A percentile compares a stretch with the other conserved stretches of the same genome.
Conservation (phyloP, 2,797 vertebrate species). For the Cyprinella venusta region DNA sequence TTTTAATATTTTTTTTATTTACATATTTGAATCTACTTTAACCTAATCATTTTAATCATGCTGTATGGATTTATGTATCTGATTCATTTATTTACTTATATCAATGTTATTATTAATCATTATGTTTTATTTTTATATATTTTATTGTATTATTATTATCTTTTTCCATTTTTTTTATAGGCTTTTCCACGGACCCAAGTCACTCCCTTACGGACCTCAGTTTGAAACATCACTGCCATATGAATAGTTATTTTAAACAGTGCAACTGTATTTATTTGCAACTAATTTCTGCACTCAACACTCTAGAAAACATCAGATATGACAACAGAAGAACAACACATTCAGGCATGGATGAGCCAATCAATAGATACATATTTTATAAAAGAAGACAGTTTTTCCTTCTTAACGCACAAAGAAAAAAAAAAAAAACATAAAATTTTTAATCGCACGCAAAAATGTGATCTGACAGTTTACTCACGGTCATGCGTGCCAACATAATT, state of each 20-base stretch:
- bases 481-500: slow-evolving; percentile 41
- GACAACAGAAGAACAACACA: slow-evolving; percentile 13
- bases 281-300: slow-evolving; percentile 1
- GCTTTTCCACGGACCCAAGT: not conserved
- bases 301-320: slow-evolving; percentile 1
- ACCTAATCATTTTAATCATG: not conserved
- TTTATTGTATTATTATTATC: no score
- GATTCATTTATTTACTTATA: not conserved
- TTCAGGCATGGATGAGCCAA: no score
- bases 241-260: slow-evolving; percentile 2
- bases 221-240: no score
- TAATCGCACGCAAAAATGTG: slow-evolving; percentile 37
- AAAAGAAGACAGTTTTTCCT: slow-evolving; percentile 1
- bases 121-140: no score
- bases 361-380: slow-evolving; percentile 36
- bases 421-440: not conserved
- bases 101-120: not conserved
- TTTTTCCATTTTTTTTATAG: no score
- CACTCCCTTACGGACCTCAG: not conserved
- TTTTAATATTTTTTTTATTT: no score
- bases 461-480: slow-evolving; percentile 33
- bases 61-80: not conserved
- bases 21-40: not conserved
- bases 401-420: slow-evolving; percentile 29
- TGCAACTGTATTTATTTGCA: not conserved